Percentiles rank a stretch among this genome's conserved stretches.
These are phyloP conservation scores for Galaxea fascicularis DNA, from an alignment of 92 coral and sea anemone genomes.

Conservation along the genomic window DNA sequence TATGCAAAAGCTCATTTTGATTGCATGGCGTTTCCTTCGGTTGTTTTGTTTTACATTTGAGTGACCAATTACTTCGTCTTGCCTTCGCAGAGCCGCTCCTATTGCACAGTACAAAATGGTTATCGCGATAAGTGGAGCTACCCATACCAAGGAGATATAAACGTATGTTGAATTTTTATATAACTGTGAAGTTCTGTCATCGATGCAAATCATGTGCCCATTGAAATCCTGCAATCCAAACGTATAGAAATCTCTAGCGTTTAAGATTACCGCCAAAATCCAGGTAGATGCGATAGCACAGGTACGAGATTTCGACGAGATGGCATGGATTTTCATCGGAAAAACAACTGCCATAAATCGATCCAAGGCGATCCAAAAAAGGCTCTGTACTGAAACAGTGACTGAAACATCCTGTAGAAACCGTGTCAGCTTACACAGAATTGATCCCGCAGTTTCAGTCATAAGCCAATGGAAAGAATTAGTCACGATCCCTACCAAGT, in stretches of 20 bases:
- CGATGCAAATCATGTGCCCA: background rate
- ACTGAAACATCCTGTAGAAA: background rate
- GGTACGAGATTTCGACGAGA: background rate
- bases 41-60: background rate
- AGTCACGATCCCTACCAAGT: background rate
- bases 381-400: constrained; percentile 5
- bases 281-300: constrained; percentile 12
- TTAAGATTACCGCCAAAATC: background rate
- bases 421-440: background rate
- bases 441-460: background rate
- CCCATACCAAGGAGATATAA: background rate
- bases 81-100: background rate
- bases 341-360: constrained; percentile 12
- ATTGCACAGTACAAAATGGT: constrained; percentile 3
- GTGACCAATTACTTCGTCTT: background rate
- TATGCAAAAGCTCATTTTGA: background rate
- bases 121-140: background rate
- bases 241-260: background rate
- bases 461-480: background rate
- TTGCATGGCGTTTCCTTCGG: background rate
- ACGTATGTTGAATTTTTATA: too few species aligned
- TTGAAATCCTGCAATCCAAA: background rate
- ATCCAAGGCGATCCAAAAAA: constrained; percentile 9
- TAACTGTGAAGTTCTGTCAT: background rate
- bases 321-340: background rate